Conservation (phyloP, 2,113 vertebrate genomes). For the Numenius arquata region DNA sequence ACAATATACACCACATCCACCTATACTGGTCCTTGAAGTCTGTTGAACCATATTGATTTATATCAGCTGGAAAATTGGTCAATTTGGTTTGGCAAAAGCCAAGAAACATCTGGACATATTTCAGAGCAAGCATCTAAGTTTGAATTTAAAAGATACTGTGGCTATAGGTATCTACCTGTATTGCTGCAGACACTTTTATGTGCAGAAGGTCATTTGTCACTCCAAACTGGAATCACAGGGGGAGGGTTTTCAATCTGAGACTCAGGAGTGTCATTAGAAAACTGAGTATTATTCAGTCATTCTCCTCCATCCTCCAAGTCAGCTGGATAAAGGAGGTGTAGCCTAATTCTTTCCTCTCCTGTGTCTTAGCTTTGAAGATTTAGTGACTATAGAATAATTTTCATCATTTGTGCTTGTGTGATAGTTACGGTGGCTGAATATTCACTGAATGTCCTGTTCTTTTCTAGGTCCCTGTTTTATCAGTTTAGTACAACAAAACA, state of each 20-base stretch:
- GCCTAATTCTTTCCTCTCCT: neutral
- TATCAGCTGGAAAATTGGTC: neutral
- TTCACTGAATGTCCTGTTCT: neutral
- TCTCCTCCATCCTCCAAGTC: neutral
- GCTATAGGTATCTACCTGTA: neutral
- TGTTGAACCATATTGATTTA: neutral
- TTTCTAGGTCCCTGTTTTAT: constrained; percentile 9
- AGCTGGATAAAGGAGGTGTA: neutral
- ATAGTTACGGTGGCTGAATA: neutral
- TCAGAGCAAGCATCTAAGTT: neutral
- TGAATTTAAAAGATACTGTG: neutral
- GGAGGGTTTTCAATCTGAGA: neutral
- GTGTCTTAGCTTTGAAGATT: neutral
- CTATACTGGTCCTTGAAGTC: neutral
- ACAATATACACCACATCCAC: neutral
- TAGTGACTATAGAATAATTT: neutral
- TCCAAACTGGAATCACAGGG: neutral
- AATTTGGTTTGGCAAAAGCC: neutral
- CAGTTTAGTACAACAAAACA: neutral
- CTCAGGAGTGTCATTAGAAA: neutral
- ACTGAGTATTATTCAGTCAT: neutral
- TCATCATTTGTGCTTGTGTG: neutral
- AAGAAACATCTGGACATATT: neutral
- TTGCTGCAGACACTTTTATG: neutral
- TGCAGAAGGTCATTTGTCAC: neutral